Percentiles rank a stretch among this genome's conserved stretches.
phyloP scores from a whole-genome alignment of 2,113 vertebrate species.

The Ceratotherium simum region DNA sequence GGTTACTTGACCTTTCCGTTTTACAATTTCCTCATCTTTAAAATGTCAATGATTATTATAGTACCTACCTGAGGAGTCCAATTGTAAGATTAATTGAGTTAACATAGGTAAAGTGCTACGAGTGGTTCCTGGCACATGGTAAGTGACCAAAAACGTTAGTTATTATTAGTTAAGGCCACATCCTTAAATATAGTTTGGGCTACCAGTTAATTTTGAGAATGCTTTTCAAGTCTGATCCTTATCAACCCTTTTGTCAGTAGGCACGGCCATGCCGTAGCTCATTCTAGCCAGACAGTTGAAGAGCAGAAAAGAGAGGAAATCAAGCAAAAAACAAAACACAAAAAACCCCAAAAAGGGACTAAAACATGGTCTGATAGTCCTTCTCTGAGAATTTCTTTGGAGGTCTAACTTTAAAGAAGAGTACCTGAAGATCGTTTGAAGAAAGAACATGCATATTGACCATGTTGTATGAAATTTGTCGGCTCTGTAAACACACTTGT shows the following conservation, averaged over 20 bases:
- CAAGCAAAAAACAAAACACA: not conserved
- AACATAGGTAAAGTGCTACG: not conserved
- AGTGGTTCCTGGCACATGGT: not conserved
- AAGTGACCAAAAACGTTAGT: not conserved
- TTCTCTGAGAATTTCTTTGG: not conserved
- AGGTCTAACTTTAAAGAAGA: not conserved
- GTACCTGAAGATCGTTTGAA: accelerated
- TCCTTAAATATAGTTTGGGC: not conserved
- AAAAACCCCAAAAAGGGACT: not conserved
- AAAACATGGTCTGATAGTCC: accelerated
- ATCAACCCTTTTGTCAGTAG: not conserved
- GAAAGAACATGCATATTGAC: too few relatives aligned
- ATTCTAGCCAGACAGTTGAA: not conserved
- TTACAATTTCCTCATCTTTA: not conserved
- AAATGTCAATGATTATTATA: not conserved
- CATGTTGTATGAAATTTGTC: not conserved
- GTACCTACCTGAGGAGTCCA: not conserved
- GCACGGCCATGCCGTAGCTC: not conserved
- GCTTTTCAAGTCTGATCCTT: not conserved
- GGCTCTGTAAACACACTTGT: not conserved
- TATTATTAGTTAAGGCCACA: not conserved
- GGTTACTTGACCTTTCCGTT: not conserved
- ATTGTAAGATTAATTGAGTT: not conserved
- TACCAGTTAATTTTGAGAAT: not conserved
- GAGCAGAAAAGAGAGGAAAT: not conserved